Percentiles rank a stretch among this genome's conserved stretches.
Evolutionary conservation across 2,888 invertebrate species (phyloP).

Genomic region (Prenolepis imparis): DNA sequence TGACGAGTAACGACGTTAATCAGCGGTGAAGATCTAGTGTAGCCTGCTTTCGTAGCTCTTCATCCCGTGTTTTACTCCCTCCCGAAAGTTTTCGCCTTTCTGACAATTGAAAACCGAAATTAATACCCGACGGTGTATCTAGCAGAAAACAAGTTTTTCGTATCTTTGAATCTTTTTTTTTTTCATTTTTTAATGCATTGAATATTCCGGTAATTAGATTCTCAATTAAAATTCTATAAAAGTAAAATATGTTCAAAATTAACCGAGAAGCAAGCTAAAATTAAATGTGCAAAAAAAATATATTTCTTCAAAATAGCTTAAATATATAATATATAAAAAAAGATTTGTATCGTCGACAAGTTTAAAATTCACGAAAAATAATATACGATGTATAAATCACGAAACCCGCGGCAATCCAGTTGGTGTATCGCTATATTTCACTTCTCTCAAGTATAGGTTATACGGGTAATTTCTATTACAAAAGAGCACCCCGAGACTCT

Average conservation of each 20-base stretch:
- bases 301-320: background rate
- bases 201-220: background rate
- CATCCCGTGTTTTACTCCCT: background rate
- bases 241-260: background rate
- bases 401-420: conserved; percentile 20
- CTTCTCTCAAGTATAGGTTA: conserved; percentile 58
- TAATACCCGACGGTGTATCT: background rate
- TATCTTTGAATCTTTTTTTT: background rate
- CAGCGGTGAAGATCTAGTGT: conserved; percentile 49
- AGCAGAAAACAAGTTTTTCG: background rate
- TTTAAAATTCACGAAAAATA: conserved; percentile 3
- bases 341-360: background rate
- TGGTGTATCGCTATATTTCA: conserved; percentile 57
- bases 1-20: conserved; percentile 61
- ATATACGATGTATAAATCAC: conserved; percentile 27
- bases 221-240: background rate
- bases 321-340: background rate
- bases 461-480: conserved; percentile 72
- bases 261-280: background rate
- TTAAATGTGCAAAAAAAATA: background rate
- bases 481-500: conserved; percentile 61
- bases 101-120: background rate
- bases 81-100: background rate
- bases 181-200: background rate
- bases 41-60: background rate